These are phyloP conservation scores for Phoebastria nigripes DNA, from an alignment of 2,797 vertebrate species.

Conservation along the genomic window DNA sequence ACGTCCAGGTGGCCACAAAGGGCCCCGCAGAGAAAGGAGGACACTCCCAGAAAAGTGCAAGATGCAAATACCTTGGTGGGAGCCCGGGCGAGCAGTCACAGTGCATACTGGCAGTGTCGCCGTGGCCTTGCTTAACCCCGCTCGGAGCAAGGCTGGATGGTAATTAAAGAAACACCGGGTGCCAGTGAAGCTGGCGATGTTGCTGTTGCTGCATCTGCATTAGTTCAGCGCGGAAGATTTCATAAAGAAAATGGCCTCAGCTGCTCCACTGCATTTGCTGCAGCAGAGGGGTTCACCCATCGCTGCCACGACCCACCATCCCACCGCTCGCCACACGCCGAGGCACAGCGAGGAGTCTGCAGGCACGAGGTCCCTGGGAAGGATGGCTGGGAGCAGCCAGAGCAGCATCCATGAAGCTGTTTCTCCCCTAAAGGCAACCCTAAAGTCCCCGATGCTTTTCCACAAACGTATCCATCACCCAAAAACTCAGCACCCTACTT, in stretches of 20 bases:
- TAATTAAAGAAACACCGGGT: neutral
- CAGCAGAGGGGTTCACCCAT: neutral
- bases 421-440: neutral
- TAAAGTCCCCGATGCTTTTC: neutral
- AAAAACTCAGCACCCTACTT: neutral
- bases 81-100: neutral
- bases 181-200: neutral
- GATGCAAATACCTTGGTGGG: neutral
- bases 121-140: neutral
- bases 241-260: neutral
- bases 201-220: neutral
- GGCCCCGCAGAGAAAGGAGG: neutral
- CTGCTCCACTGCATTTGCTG: neutral
- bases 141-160: neutral
- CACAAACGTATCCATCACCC: neutral
- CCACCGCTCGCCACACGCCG: rapidly evolving
- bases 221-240: neutral
- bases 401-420: neutral
- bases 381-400: neutral
- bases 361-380: neutral
- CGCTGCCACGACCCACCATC: rapidly evolving
- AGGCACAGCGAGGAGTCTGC: rapidly evolving
- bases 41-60: neutral
- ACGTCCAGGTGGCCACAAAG: neutral
- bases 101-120: neutral